Percentiles rank a stretch among this genome's conserved stretches.
Conservation (phyloP, 2,888 invertebrate genomes). For the Apotomis betuletana region DNA sequence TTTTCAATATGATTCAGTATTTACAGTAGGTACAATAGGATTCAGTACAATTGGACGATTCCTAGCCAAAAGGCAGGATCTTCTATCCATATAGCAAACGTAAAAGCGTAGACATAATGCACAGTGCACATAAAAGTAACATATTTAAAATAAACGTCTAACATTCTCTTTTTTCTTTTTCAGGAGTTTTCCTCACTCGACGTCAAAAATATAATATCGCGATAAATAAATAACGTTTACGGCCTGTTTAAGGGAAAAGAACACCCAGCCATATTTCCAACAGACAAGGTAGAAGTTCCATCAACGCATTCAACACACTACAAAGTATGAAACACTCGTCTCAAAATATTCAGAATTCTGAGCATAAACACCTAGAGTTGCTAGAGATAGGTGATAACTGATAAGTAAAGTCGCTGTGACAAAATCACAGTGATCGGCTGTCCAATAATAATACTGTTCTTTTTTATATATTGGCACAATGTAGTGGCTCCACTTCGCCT, state of each 20-base stretch:
- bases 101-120: too few species aligned
- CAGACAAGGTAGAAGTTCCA: slow-evolving; percentile 1
- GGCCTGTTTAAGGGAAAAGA: background rate
- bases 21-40: too few species aligned
- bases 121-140: background rate
- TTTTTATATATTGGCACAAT: too few species aligned
- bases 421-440: too few species aligned
- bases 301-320: background rate
- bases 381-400: too few species aligned
- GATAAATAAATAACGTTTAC: slow-evolving; percentile 18
- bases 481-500: too few species aligned
- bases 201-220: slow-evolving; percentile 16
- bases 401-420: too few species aligned
- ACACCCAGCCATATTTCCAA: background rate
- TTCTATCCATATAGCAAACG: too few species aligned
- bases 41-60: too few species aligned
- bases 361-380: slow-evolving; percentile 47
- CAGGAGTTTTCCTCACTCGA: slow-evolving; percentile 10
- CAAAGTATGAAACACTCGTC: slow-evolving; percentile 28
- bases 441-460: too few species aligned
- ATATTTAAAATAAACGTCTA: background rate
- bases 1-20: too few species aligned
- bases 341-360: slow-evolving; percentile 36
- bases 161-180: slow-evolving; percentile 8
- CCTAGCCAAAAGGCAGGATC: too few species aligned